These are phyloP conservation scores for Leucophenga maculata DNA, from an alignment of 2,888 invertebrate species.

Conservation along the genomic window DNA sequence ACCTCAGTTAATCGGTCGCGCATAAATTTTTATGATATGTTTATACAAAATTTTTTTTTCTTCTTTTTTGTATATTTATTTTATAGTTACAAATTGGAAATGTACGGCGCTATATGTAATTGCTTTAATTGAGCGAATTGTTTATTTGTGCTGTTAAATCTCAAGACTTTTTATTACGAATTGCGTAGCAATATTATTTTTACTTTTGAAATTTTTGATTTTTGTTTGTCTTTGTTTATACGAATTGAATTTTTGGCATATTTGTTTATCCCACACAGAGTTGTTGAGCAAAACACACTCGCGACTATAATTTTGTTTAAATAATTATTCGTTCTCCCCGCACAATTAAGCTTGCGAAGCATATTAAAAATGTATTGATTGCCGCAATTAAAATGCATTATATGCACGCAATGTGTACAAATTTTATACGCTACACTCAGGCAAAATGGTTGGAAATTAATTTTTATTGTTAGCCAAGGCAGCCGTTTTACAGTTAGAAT, in stretches of 20 bases:
- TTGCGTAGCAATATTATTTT: not conserved
- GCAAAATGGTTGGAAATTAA: too few species aligned
- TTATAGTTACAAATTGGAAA: not conserved
- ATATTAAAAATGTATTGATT: not conserved
- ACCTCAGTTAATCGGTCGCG: too few species aligned
- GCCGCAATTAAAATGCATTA: constrained; percentile 17
- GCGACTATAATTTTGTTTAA: too few species aligned
- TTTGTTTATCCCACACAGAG: not conserved
- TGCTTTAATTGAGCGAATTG: not conserved
- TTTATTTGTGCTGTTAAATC: constrained; percentile 3
- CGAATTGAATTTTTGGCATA: not conserved
- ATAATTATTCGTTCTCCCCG: too few species aligned
- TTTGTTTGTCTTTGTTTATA: not conserved
- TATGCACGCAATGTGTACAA: constrained; percentile 1
- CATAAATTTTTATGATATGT: not conserved
- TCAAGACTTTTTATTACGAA: constrained; percentile 7
- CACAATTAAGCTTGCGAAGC: not conserved
- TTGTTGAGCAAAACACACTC: too few species aligned
- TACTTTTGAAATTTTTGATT: not conserved
- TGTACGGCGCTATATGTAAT: not conserved
- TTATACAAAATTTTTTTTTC: not conserved
- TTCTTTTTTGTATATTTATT: not conserved
- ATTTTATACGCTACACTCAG: not conserved
- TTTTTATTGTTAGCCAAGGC: too few species aligned
- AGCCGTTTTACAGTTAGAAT: too few species aligned